Conservation (phyloP, 1,140 invertebrate genomes). For the Drosophila kanapiae region DNA sequence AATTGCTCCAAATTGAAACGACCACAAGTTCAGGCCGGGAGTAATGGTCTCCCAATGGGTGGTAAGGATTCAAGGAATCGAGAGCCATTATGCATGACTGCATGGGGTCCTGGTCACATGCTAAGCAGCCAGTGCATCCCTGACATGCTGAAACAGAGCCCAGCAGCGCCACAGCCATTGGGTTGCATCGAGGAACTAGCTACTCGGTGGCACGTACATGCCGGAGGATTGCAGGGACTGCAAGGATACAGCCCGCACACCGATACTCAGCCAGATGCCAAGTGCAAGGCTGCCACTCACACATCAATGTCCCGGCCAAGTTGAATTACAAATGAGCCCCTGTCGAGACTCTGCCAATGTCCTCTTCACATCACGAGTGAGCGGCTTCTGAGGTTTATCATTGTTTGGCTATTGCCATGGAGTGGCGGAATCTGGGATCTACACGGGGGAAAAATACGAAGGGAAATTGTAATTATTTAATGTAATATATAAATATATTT, state of each 20-base stretch:
- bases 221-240: slow-evolving; percentile 36
- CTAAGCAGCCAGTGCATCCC: slow-evolving; percentile 71
- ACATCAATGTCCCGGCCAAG: slow-evolving; percentile 64
- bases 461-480: too few relatives aligned
- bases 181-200: slow-evolving; percentile 6
- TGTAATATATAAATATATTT: neutral
- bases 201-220: slow-evolving; percentile 56
- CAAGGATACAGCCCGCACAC: slow-evolving; percentile 29
- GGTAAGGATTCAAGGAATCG: slow-evolving; percentile 2
- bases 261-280: slow-evolving; percentile 27
- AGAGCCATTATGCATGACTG: slow-evolving; percentile 59
- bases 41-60: neutral
- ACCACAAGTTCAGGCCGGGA: slow-evolving; percentile 40
- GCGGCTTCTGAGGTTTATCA: slow-evolving; percentile 68
- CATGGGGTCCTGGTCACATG: slow-evolving; percentile 37
- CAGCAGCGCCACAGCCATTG: slow-evolving; percentile 64
- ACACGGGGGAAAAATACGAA: slow-evolving; percentile 1
- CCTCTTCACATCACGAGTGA: slow-evolving; percentile 56
- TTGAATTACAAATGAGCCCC: slow-evolving; percentile 76
- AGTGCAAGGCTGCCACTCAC: slow-evolving; percentile 54
- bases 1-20: slow-evolving; percentile 74
- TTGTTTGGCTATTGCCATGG: slow-evolving; percentile 60
- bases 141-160: slow-evolving; percentile 56
- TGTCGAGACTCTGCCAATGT: slow-evolving; percentile 49
- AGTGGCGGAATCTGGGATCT: slow-evolving; percentile 4